Evolutionary conservation across 1,140 invertebrate genomes (phyloP), one percentile per base, ranked within the genome.

Genomic region (Prorops nasuta): DNA sequence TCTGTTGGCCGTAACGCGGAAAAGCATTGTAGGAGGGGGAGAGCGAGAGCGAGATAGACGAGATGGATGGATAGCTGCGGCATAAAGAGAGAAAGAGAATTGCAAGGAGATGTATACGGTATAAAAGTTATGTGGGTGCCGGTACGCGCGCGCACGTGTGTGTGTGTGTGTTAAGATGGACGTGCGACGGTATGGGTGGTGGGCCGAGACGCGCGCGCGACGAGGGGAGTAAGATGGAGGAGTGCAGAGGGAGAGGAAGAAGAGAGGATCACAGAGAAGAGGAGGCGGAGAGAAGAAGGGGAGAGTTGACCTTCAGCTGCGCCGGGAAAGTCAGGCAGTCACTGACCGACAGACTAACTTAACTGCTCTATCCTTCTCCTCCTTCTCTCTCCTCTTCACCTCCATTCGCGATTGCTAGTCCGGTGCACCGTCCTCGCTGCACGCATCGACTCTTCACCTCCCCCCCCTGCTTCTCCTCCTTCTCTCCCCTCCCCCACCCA

Each of bases 341-440:
- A 77, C 75, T 77, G 75, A 77, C 75, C 75, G 75, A 74, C 72
- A 75, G 74, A 75, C 75, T 77, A 76, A 77, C 73, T 77, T 76
- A 76, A 76, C 72, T 69, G 67, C 73, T 76, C 72, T 76, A 71
- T 76, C 72, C 71, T 72, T 72, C 62, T 76, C 64, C 63, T 65
- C 59, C 65, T 63, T 53, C 56, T 64, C 64, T 58, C 60, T 59
- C 45, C 56, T 44, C 35, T 58, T 54, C 63, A 54, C 65, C 60
- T 61, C 61, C 63, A 69, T 67, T 67, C 64, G 63, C 67, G 65
- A 60, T 58, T 58, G 53, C 64, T 70, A 66, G 70, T 70, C 67
- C 60, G 69, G 70, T 74, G 71, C 73, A 70, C 66, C 66, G 60
- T 44, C 12, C 42, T 54, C 42, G 50, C 34, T 24, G 22, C 39